A percentile compares a stretch with the other conserved stretches of the same genome.
phyloP scores from a whole-genome alignment of 1,140 invertebrate species.

The Protaetia brevitarsis region DNA sequence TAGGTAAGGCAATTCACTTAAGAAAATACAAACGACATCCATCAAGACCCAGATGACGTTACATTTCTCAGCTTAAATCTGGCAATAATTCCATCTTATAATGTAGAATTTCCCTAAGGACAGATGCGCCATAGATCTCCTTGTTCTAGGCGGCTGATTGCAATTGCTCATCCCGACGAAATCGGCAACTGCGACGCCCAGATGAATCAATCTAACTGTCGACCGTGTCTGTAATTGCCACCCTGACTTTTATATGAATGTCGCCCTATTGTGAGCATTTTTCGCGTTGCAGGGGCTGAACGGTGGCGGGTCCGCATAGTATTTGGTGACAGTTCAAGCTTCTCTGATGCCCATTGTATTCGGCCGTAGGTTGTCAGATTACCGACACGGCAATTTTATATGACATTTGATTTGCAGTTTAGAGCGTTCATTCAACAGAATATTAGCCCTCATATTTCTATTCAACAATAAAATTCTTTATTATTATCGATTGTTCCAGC shows the following conservation, averaged over 20 bases:
- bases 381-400: constrained; percentile 16
- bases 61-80: constrained; percentile 2
- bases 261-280: constrained; percentile 15
- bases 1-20: constrained; percentile 20
- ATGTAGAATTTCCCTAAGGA: constrained; percentile 21
- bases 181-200: constrained; percentile 21
- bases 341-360: constrained; percentile 17
- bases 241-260: constrained; percentile 24
- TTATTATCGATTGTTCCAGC: background rate
- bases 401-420: constrained; percentile 19
- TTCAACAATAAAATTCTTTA: background rate
- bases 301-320: background rate
- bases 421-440: background rate
- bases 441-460: constrained; percentile 6
- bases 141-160: constrained; percentile 17
- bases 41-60: background rate
- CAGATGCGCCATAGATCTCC: constrained; percentile 16
- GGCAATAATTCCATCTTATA: constrained; percentile 21
- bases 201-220: constrained; percentile 22
- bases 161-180: constrained; percentile 18
- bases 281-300: constrained; percentile 19
- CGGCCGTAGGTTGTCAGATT: constrained; percentile 20
- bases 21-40: constrained; percentile 17
- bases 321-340: constrained; percentile 17
- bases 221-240: constrained; percentile 19